Percentiles rank a stretch among this genome's conserved stretches.
These are phyloP conservation scores for Choreutis nemorana DNA, from an alignment of 2,888 invertebrate genomes.

Conservation along the genomic window DNA sequence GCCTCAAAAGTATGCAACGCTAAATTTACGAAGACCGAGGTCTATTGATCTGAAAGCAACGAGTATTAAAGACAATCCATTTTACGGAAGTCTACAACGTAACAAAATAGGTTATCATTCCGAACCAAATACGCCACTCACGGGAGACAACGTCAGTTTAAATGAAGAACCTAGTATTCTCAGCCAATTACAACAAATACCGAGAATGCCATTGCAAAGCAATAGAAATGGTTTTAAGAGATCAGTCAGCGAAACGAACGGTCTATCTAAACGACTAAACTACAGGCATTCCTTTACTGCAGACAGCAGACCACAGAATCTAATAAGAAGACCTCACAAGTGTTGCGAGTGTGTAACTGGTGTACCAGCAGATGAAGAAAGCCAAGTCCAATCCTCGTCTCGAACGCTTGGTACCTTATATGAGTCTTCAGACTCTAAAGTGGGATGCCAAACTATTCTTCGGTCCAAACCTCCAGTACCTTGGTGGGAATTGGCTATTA, in stretches of 20 bases:
- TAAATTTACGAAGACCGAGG: constrained; percentile 54
- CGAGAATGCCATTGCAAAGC: constrained; percentile 51
- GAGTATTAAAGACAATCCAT: constrained; percentile 32
- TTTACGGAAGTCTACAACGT: constrained; percentile 49
- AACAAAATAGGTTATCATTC: constrained; percentile 57
- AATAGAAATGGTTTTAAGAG: constrained; percentile 53
- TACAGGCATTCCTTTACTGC: constrained; percentile 60
- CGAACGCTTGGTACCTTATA: constrained; percentile 58
- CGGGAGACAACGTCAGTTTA: constrained; percentile 32
- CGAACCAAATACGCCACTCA: constrained; percentile 56
- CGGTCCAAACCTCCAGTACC: constrained; percentile 77
- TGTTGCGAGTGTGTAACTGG: constrained; percentile 61
- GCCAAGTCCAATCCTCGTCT: constrained; percentile 35
- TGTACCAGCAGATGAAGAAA: constrained; percentile 40
- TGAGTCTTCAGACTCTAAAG: constrained; percentile 70
- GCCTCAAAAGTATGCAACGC: constrained; percentile 57
- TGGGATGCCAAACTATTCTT: constrained; percentile 72
- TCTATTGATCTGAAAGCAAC: constrained; percentile 49
- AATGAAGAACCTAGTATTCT: constrained; percentile 39
- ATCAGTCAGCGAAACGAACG: constrained; percentile 55
- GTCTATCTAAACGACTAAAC: constrained; percentile 52
- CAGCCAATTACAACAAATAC: constrained; percentile 50
- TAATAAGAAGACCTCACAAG: constrained; percentile 45
- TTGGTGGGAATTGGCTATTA: constrained; percentile 89
- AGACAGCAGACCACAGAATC: constrained; percentile 38